Evolutionary conservation across 2,888 invertebrate species (phyloP).

Genomic region (Sinotaia quadrata): DNA sequence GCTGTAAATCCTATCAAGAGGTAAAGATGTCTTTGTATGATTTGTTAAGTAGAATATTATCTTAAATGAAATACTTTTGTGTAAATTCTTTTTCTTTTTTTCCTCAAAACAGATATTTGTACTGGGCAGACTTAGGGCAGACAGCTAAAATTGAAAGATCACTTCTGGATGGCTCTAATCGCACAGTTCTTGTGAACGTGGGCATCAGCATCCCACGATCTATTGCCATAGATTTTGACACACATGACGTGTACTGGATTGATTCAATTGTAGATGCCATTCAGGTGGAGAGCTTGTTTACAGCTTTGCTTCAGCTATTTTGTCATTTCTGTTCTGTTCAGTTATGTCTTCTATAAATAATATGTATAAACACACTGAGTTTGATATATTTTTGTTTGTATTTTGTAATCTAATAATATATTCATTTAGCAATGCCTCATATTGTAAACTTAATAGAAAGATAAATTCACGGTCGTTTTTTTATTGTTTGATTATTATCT

Average conservation of each 20-base stretch:
- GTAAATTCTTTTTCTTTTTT: too few species aligned
- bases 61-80: too few species aligned
- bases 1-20: conserved; percentile 96
- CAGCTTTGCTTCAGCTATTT: not conserved
- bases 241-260: conserved; percentile 98
- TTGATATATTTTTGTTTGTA: not conserved
- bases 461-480: too few species aligned
- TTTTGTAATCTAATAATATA: not conserved
- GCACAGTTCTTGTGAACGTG: conserved; percentile 84
- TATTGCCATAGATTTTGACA: conserved; percentile 85
- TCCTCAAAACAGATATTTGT: conserved; percentile 83
- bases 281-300: conserved; percentile 74
- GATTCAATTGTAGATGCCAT: conserved; percentile 95
- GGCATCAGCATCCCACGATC: conserved; percentile 87
- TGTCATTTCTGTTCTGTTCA: too few species aligned
- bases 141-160: conserved; percentile 84
- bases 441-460: too few species aligned
- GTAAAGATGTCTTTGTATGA: too few species aligned
- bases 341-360: not conserved
- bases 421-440: too few species aligned
- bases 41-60: too few species aligned
- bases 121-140: conserved; percentile 97
- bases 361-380: too few species aligned
- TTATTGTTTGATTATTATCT: too few species aligned
- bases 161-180: conserved; percentile 82